Evolutionary conservation across 2,113 vertebrate species (phyloP), one percentile per base, ranked within the genome.

Genomic region (Puntigrus tetrazona): DNA sequence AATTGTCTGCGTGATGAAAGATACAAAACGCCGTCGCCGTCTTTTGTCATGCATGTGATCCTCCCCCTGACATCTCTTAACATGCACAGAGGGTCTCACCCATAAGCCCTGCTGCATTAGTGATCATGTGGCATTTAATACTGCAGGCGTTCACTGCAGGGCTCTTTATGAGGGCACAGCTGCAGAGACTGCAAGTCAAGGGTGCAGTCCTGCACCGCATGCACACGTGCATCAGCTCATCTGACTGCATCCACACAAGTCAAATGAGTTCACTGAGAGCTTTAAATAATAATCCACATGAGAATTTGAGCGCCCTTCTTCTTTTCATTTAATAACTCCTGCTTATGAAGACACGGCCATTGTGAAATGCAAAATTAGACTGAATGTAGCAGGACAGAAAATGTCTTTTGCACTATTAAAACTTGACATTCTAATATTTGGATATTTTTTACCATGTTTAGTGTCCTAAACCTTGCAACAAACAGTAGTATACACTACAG

Each of bases 71-170:
- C 43, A 22, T 70, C 34, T 20, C 38, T 73, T 52, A 52, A 31
- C 50, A 78, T 57, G 75, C 72, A 47, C 72, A 22, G 45, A 50
- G 74, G 74, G 47, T 55, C 31, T 55, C 29, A 52, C 45, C 47
- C 74, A 34, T n/a, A 7, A 41, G 74, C 55, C n/a, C 55, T 78
- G 47, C 81, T 83, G 84, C 74, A 82, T 83, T 87, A 90, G 90
- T 74, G 81, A 41, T 36, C 36, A 22, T 74, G 47, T 73, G 31
- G 8, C 63, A 82, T 57, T 38, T 43, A 41, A 63, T 14, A 43
- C 52, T 78, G 77, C 77, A 29, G 76, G 55, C 52, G 52, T 38
- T 34, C 47, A 70, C 80, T 72, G 81, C 65, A 29, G 81, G 81
- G 65, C 47, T 82, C 47, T 73, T 55, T 82, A 47, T 69, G 61